Evolutionary conservation across 2,797 vertebrate genomes (phyloP), one percentile per base, ranked within the genome.

Genomic region (Manis javanica): DNA sequence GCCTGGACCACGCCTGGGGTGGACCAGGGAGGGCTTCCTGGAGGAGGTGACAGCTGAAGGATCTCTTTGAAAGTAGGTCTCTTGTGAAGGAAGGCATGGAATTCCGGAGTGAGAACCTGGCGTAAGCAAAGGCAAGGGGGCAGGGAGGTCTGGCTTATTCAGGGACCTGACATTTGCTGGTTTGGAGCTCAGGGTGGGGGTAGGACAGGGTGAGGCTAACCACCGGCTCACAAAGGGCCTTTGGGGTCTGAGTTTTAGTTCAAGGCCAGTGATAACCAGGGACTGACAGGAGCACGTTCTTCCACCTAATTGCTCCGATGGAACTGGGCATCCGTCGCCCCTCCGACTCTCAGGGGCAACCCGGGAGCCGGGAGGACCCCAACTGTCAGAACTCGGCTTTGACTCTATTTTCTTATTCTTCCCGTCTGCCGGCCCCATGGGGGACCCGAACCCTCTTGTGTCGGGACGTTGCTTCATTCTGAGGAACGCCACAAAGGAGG

Each of bases 271-370:
- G 18, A 39, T 34, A 59, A 49, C 8, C 66, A n/a, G 46, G 11
- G 19, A 42, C 13, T 4, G 49, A 4, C 3, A 0, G 2, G 31
- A 46, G 24, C 29, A 29, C 3, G 6, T 0, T 15, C 51, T 68
- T 6, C 8, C 9, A 39, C 15, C 74, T 37, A 5, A 13, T 7
- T n/a, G 42, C 37, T 6, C 24, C 2, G 29, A 19, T 13, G 23
- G 42, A 7, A 16, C 26, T 34, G 57, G 77, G 59, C 16, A 0
- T 13, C 29, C 18, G 2, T 13, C 39, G 26, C 21, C n/a, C 21
- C 23, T 18, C 59, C 0, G 0, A 29, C 77, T 74, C 63, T 42
- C 4, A 5, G 0, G 23, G 53, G 39, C 11, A 59, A 49, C 15
- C 26, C 0, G 2, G 59, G 16, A 55, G 7, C 4, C 5, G 0